phyloP scores from a whole-genome alignment of 2,797 vertebrate genomes.

The Danio choprae region DNA sequence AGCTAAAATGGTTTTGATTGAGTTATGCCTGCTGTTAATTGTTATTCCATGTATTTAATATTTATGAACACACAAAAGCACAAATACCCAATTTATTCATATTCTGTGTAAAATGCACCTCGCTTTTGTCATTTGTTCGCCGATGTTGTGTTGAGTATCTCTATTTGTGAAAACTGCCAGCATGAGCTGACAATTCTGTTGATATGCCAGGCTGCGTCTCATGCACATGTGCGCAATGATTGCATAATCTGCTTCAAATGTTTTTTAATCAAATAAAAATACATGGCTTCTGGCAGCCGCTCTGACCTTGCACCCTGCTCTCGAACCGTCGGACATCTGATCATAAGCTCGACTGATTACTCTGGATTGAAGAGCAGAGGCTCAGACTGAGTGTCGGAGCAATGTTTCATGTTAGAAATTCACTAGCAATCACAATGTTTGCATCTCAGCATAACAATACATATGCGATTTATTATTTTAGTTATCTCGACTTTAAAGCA shows the following conservation, averaged over 20 bases:
- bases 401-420: conserved; percentile 5
- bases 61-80: neutral
- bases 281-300: conserved; percentile 45
- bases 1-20: conserved; percentile 4
- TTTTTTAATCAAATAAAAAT: conserved; percentile 60
- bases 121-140: neutral
- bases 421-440: neutral
- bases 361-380: conserved; percentile 2
- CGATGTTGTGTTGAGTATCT: neutral
- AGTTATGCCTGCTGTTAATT: conserved; percentile 23
- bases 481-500: neutral
- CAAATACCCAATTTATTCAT: neutral
- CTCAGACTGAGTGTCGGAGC: neutral
- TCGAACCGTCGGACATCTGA: conserved; percentile 32
- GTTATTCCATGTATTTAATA: neutral
- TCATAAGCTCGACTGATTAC: conserved; percentile 42
- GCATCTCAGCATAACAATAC: neutral
- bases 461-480: conserved; percentile 1
- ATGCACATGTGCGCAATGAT: conserved; percentile 49
- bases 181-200: neutral
- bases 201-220: conserved; percentile 16
- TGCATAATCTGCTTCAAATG: conserved; percentile 69
- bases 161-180: conserved; percentile 10
- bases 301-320: conserved; percentile 58
- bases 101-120: neutral